Evolutionary conservation across 2,888 invertebrate genomes (phyloP).

Genomic region (Eupithecia pulchellata): DNA sequence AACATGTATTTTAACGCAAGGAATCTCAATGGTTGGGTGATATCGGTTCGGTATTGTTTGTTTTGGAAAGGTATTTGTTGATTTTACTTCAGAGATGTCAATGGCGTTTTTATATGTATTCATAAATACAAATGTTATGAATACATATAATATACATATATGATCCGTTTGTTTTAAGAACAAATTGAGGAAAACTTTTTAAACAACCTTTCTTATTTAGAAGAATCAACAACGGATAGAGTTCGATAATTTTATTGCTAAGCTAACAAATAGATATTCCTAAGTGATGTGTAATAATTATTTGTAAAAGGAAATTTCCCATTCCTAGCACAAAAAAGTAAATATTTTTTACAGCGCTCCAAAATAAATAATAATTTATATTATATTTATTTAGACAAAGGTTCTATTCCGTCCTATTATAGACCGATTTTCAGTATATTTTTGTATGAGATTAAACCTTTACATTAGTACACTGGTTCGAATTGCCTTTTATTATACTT

Average conservation of each 20-base stretch:
- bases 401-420: not conserved
- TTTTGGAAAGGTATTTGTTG: slow-evolving; percentile 11
- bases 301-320: not conserved
- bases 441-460: not conserved
- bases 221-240: not conserved
- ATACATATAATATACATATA: no score
- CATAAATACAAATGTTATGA: no score
- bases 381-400: not conserved
- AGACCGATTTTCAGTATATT: not conserved
- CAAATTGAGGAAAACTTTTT: not conserved
- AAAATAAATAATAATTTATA: no score
- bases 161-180: no score
- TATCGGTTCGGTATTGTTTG: not conserved
- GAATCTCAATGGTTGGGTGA: not conserved
- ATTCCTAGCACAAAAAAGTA: not conserved
- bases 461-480: not conserved
- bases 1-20: slow-evolving; percentile 3
- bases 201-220: not conserved
- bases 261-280: not conserved
- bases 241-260: not conserved
- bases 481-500: not conserved
- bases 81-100: not conserved
- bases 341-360: not conserved
- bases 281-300: not conserved
- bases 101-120: not conserved